Conservation (phyloP, 2,888 invertebrate genomes). For the Epirrhoe alternata region DNA sequence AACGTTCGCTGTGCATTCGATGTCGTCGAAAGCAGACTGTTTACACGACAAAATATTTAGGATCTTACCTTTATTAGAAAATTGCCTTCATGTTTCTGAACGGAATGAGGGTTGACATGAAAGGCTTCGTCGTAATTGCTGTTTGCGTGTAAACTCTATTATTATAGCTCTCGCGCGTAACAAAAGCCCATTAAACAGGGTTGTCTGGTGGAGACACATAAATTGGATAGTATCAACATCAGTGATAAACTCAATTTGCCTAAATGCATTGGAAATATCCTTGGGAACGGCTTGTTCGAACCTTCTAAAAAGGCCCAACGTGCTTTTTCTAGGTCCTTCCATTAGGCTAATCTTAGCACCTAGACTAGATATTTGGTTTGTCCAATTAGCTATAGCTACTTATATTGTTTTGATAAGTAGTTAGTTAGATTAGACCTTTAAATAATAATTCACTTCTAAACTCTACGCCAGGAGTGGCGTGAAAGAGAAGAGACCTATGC, state of each 20-base stretch:
- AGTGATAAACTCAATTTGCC: slow-evolving; percentile 1
- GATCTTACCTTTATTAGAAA: slow-evolving; percentile 61
- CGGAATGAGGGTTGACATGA: slow-evolving; percentile 64
- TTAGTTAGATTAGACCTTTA: too few relatives aligned
- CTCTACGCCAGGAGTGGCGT: too few relatives aligned
- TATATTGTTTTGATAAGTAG: too few relatives aligned
- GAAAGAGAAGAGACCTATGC: too few relatives aligned
- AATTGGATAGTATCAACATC: not conserved
- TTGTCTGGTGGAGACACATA: slow-evolving; percentile 8
- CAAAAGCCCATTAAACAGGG: slow-evolving; percentile 56
- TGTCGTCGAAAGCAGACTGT: slow-evolving; percentile 23
- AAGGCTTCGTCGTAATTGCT: slow-evolving; percentile 64
- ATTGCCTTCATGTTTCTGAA: slow-evolving; percentile 62
- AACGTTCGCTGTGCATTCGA: slow-evolving; percentile 17
- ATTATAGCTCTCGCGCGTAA: slow-evolving; percentile 55
- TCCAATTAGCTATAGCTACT: too few relatives aligned
- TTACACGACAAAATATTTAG: slow-evolving; percentile 50
- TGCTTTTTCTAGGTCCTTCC: too few relatives aligned
- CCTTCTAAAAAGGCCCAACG: too few relatives aligned
- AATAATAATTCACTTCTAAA: too few relatives aligned
- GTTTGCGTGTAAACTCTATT: slow-evolving; percentile 67
- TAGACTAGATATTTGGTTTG: too few relatives aligned
- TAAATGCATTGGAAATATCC: not conserved
- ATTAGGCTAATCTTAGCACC: too few relatives aligned
- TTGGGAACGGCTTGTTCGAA: not conserved